Percentiles rank a stretch among this genome's conserved stretches.
phyloP scores from a whole-genome alignment of 2,113 vertebrate species.

The Coptodon bakossiorum region DNA sequence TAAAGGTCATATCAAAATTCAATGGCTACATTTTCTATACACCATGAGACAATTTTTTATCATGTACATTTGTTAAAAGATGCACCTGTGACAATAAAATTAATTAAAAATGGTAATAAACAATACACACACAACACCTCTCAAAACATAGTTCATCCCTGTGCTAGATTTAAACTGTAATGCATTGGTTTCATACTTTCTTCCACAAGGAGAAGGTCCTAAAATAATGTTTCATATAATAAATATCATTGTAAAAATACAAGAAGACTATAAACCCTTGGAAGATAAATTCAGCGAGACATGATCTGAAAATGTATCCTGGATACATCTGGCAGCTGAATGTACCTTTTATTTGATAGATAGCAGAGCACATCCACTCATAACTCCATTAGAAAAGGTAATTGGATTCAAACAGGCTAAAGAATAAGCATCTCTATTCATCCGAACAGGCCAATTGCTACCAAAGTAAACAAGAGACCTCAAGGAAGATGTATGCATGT shows the following conservation, averaged over 20 bases:
- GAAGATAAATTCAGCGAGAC: not conserved
- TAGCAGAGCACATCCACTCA: conserved; percentile 3
- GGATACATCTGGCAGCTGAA: not conserved
- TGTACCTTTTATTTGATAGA: not conserved
- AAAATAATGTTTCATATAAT: not conserved
- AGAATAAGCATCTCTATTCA: not conserved
- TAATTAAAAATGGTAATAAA: not conserved
- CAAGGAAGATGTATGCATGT: not conserved
- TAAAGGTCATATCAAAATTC: not conserved
- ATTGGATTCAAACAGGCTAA: conserved; percentile 9
- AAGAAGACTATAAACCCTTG: not conserved
- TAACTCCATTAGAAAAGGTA: conserved; percentile 24
- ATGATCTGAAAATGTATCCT: not conserved
- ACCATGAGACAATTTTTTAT: not conserved
- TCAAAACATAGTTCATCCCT: not conserved
- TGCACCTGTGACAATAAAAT: not conserved
- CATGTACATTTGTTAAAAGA: not conserved
- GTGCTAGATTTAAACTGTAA: not conserved
- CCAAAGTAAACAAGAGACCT: not conserved
- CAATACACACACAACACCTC: not conserved
- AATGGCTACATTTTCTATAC: not conserved
- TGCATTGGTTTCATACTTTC: not conserved
- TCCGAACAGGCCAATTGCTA: not conserved
- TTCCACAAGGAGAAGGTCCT: not conserved
- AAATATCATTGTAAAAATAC: not conserved